A percentile compares a stretch with the other conserved stretches of the same genome.
Evolutionary conservation across 1,140 invertebrate species (phyloP).

Genomic region (Augochlora pura): DNA sequence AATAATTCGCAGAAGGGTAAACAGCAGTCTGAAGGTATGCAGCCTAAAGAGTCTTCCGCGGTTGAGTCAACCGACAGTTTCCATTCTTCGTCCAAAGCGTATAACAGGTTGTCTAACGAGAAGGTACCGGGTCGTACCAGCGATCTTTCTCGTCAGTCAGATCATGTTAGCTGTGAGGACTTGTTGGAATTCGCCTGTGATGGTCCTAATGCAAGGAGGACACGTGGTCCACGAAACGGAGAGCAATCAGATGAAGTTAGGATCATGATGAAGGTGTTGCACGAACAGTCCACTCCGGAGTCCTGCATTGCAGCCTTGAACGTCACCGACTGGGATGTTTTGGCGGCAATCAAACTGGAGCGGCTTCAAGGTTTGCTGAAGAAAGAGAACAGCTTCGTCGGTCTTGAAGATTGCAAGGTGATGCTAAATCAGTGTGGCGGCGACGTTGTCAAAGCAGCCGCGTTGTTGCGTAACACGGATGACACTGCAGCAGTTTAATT

Average conservation of each 20-base stretch:
- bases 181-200: constrained; percentile 93
- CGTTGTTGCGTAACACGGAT: constrained; percentile 72
- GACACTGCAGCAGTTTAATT: constrained; percentile 75
- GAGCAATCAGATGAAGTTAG: constrained; percentile 93
- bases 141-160: constrained; percentile 78
- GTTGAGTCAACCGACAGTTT: constrained; percentile 34
- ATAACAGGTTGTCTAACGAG: constrained; percentile 31
- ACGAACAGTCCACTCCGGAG: constrained; percentile 88
- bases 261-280: constrained; percentile 94
- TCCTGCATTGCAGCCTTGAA: constrained; percentile 91
- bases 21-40: neutral
- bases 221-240: constrained; percentile 88
- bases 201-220: constrained; percentile 84
- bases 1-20: neutral
- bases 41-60: constrained; percentile 36
- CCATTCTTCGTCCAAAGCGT: constrained; percentile 17
- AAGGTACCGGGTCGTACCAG: constrained; percentile 41
- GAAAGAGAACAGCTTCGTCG: constrained; percentile 75
- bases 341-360: constrained; percentile 93
- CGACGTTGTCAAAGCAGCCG: constrained; percentile 76
- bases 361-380: constrained; percentile 86
- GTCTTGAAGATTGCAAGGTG: constrained; percentile 75
- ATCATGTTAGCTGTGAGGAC: constrained; percentile 96
- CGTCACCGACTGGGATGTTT: constrained; percentile 92
- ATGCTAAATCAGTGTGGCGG: constrained; percentile 76